Conservation (phyloP, 2,113 vertebrate genomes). For the Odobenus rosmarus region DNA sequence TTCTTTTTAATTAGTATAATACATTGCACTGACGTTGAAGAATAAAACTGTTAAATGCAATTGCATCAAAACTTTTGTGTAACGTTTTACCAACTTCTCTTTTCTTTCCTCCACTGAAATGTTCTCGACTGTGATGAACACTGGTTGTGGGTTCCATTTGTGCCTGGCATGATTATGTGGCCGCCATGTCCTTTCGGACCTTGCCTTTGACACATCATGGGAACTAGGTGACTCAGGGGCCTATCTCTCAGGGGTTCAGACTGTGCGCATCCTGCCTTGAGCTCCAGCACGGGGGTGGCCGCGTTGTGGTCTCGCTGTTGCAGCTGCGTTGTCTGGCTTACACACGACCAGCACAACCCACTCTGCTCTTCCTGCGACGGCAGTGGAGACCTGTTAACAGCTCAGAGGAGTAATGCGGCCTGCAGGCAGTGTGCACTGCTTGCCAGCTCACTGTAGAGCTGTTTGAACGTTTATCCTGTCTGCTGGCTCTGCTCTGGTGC, state of each 20-base stretch:
- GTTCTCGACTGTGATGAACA: not conserved
- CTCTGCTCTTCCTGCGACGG: slow-evolving; percentile 39
- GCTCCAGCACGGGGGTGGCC: slow-evolving; percentile 66
- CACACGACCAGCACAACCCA: not conserved
- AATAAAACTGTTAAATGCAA: not conserved
- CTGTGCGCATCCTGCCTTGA: slow-evolving; percentile 49
- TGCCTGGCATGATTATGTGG: not conserved
- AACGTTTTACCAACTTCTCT: not conserved
- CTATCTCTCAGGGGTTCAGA: slow-evolving; percentile 52
- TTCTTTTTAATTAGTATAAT: not conserved
- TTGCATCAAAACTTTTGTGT: not conserved
- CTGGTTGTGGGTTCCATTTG: not conserved
- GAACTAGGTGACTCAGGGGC: slow-evolving; percentile 1
- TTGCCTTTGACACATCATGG: slow-evolving; percentile 47
- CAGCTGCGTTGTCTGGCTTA: slow-evolving; percentile 76
- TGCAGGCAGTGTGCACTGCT: fast-evolving
- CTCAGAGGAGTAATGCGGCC: slow-evolving; percentile 1
- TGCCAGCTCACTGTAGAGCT: slow-evolving; percentile 39
- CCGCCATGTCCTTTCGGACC: not conserved
- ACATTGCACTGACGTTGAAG: not conserved
- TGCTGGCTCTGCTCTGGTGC: not conserved
- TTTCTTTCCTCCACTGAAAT: not conserved
- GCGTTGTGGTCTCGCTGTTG: not conserved
- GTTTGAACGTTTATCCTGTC: slow-evolving; percentile 25
- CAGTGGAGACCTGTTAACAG: slow-evolving; percentile 31